Evolutionary conservation across 2,113 vertebrate genomes (phyloP).

Genomic region (Hemiprocne comata): DNA sequence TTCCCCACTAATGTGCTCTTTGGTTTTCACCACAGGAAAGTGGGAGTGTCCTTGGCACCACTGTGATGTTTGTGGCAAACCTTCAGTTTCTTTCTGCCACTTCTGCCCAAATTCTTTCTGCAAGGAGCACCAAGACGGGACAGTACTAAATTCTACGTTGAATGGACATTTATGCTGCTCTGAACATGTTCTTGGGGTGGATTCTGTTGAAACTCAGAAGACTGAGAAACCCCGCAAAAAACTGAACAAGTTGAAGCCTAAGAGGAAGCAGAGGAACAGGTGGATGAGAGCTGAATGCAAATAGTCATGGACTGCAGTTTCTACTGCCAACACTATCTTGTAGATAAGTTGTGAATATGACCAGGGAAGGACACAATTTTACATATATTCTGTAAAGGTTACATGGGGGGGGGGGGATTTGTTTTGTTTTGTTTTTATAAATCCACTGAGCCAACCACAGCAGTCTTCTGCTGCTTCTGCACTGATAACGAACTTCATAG

Average conservation of each 20-base stretch:
- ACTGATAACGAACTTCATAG: conserved; percentile 80
- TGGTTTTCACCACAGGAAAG: conserved; percentile 81
- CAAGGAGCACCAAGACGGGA: conserved; percentile 90
- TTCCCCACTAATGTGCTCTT: not conserved
- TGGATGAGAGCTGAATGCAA: conserved; percentile 78
- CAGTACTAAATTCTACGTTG: conserved; percentile 74
- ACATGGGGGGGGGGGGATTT: conserved; percentile 49
- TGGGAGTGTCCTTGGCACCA: conserved; percentile 99
- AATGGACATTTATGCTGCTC: conserved; percentile 86
- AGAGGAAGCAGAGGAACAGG: conserved; percentile 73
- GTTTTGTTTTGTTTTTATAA: conserved; percentile 67
- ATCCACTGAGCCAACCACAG: conserved; percentile 80
- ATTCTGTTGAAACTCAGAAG: conserved; percentile 57
- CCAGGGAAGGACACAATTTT: conserved; percentile 65
- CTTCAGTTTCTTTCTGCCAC: conserved; percentile 91
- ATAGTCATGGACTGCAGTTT: conserved; percentile 67
- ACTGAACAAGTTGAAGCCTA: conserved; percentile 60
- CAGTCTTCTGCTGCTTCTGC: conserved; percentile 79
- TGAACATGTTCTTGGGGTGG: conserved; percentile 86
- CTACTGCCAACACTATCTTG: conserved; percentile 71
- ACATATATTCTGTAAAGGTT: conserved; percentile 68
- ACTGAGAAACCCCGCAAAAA: conserved; percentile 61
- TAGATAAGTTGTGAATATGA: conserved; percentile 79
- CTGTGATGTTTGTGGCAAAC: conserved; percentile 95
- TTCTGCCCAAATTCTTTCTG: conserved; percentile 98